Base-by-base conservation (phyloP, 2,888 invertebrate genomes). In the Nomada lathburiana region DNA sequence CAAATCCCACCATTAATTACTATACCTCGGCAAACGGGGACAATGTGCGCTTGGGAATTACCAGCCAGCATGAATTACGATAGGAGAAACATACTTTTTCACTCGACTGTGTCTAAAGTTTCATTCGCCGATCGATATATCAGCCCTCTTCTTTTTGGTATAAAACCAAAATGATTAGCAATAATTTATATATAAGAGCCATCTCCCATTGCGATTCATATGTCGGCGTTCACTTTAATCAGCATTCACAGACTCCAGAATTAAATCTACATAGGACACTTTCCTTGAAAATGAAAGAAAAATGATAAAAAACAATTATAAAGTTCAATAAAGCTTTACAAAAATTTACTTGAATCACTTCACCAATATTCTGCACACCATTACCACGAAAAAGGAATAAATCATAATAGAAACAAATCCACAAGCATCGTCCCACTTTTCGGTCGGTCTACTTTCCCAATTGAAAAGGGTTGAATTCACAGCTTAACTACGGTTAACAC, bases 1-100 rank as follows among this genome's bases (percentile, higher is more conserved):
- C 29, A 29, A 20, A 60, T 59, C 18, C 68, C 26, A 16, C 18
- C 44, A 29, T 70, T 60, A 70, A 70, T 70, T 59, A 70, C 47
- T 50, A 59, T 59, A 47, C 29, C 16, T 1, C n/a, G n/a, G 59
- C 16, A 7, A 70, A 59, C 2, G 47, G n/a, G 44, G 20, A 29
- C 47, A 44, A 47, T 10, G 59, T 29, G 26, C 50, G 47, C 5
- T 70, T 70, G 59, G 29, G 50, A 29, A 60, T 60, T 59, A 47
- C 47, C 9, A 50, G 20, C 7, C 20, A 16, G 10, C 50, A 50
- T 70, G 44, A 60, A 70, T 70, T 70, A 47, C 29, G n/a, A 16
- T 18, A 0, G 4, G 16, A 36, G 36, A 18, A 20, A 44, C 23
- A 23, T 10, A 7, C 36, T 7, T 36, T 68, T 68, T 13, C 23